Base-by-base conservation (phyloP, 2,797 vertebrate species). In the Spizella passerina region DNA sequence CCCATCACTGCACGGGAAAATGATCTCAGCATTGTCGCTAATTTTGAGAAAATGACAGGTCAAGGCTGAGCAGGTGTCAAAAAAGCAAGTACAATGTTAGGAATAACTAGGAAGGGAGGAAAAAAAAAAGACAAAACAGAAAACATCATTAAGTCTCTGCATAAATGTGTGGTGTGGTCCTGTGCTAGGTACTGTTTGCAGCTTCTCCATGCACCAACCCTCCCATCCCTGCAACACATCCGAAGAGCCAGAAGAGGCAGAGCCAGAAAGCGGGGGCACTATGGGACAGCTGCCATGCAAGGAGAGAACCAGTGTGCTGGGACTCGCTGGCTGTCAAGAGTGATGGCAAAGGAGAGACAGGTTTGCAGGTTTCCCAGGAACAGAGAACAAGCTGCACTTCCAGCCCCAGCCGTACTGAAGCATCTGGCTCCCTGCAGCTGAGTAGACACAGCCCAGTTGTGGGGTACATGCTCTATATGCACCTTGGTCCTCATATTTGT, bases 11-110 rank as follows among this genome's bases (percentile, higher is more conserved):
- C 93, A 78, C 6, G 4, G 57, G 87, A 96, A 95, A 96, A 95
- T 68, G 61, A 90, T 96, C 93, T 92, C 5, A 4, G 50, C 30
- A 2, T 46, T 1, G 0, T 75, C 0, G 4, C 87, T 96, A 92
- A 94, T 92, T 95, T 86, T 94, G 82, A 90, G 93, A 91, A 96
- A 96, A 96, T 92, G 89, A 94, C 87, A 86, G 94, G 93, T 96
- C 94, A 93, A 94, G 61, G 72, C 89, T 87, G 61, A 95, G 84
- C 91, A 95, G 94, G 79, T 95, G 95, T 94, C 91, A 96, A 80
- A 93, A 96, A 81, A 77, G 59, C 72, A 87, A 94, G 69, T 55
- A 71, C 87, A 95, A 89, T 75, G 69, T 80, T 92, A 91, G 71
- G 50, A 91, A 78, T 89, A 92, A 83, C 65, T 85, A 80, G 76